Evolutionary conservation across 2,888 invertebrate species (phyloP), one percentile per base, ranked within the genome.

Genomic region (Hirudinaria manillensis): DNA sequence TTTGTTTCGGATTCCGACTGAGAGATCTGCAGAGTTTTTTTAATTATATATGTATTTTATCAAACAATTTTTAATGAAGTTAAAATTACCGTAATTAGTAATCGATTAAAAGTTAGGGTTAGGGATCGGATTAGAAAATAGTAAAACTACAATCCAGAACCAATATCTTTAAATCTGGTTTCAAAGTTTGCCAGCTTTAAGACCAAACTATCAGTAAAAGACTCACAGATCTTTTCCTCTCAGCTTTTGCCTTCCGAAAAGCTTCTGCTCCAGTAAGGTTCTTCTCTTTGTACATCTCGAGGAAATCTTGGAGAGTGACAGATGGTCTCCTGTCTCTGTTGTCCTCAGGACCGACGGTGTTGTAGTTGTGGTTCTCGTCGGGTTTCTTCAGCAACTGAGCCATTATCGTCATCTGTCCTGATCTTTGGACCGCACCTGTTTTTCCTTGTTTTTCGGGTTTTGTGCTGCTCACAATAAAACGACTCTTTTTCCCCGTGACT

Each of bases 241-340:
- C 61, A 29, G 29, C 24, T 29, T 61, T 24, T 61, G 61, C 24
- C 61, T 29, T 61, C 13, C 61, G 61, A 24, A 29, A 4, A n/a
- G 29, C 61, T 1, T 61, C 61, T 7, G 24, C 24, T 2, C 7
- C 61, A 27, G 10, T 61, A 19, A 61, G 29, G 24, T 24, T 29
- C 61, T 29, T 61, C 61, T 61, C 61, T 10, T 61, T 61, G 61
- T 61, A 61, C 61, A 61, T 61, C 61, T 61, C 61, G 61, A 61
- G 61, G 13, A 61, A 61, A 6, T 61, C 61, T 10, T 29, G 24
- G 3, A 61, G 29, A 29, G 61, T 61, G 29, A 61, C 61, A 2
- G 61, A 61, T 10, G 24, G 61, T 29, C 61, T 61, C 61, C 61
- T 61, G 61, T 61, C 61, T n/a, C 61, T 61, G 61, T 61, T 61